Evolutionary conservation across 2,797 vertebrate species (phyloP).

Genomic region (Macrochelys suwanniensis): DNA sequence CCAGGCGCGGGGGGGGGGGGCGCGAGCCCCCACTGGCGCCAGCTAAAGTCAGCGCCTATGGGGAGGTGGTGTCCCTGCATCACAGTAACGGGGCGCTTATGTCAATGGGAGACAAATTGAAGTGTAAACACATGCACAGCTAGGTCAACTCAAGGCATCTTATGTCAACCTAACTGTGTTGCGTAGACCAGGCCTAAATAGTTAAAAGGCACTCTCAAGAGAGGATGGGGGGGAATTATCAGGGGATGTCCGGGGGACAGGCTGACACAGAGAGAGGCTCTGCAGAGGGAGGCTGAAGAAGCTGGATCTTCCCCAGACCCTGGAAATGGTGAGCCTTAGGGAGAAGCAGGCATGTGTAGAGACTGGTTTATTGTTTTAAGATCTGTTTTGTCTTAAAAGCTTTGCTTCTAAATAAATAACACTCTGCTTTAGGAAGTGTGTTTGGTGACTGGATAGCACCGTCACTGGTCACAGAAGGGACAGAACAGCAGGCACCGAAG

Average conservation of each 20-base stretch:
- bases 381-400: not conserved
- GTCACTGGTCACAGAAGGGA: not conserved
- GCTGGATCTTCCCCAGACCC: not conserved
- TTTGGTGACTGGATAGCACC: not conserved
- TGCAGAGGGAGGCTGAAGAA: not conserved
- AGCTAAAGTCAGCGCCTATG: too few relatives aligned
- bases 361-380: not conserved
- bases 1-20: too few relatives aligned
- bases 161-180: not conserved
- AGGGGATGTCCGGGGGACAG: not conserved
- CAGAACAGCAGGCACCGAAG: not conserved
- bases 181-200: not conserved
- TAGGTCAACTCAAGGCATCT: not conserved
- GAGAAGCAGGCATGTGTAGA: not conserved
- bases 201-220: not conserved
- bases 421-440: not conserved
- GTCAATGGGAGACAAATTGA: not conserved
- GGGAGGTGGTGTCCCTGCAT: not conserved
- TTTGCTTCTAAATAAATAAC: rapidly evolving
- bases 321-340: not conserved
- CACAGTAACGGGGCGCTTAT: not conserved
- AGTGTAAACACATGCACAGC: not conserved
- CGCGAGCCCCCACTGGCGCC: too few relatives aligned
- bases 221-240: not conserved
- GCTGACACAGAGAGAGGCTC: not conserved